These are phyloP conservation scores for Drosophila anceps DNA, from an alignment of 2,888 invertebrate genomes.

Conservation along the genomic window DNA sequence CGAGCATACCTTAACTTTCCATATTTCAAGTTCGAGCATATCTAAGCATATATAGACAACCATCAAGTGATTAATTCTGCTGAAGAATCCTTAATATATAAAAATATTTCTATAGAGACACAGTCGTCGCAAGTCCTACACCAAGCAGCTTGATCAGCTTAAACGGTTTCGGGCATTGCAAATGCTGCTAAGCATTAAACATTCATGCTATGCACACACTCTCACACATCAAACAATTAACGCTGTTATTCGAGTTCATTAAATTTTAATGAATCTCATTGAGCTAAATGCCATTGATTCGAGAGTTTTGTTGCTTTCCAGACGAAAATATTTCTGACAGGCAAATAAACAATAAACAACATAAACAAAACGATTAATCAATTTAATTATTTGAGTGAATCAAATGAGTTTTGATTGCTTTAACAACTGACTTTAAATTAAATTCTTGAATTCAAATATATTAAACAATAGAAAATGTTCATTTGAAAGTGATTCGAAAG, in stretches of 20 bases:
- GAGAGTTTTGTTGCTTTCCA: neutral
- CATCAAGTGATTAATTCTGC: neutral
- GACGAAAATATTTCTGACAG: neutral
- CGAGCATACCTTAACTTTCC: neutral
- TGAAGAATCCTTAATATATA: neutral
- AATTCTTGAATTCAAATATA: neutral
- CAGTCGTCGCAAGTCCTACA: neutral
- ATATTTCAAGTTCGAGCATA: neutral
- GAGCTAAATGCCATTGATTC: conserved; percentile 16
- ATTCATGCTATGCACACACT: conserved; percentile 8
- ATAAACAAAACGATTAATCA: neutral
- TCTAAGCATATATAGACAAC: neutral
- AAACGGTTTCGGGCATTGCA: neutral
- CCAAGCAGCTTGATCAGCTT: neutral
- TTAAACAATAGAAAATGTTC: neutral
- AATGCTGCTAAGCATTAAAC: conserved; percentile 8
- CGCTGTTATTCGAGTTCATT: conserved; percentile 15
- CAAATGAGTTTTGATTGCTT: neutral
- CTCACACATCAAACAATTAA: conserved; percentile 25
- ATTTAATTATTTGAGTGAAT: neutral
- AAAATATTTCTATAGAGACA: neutral
- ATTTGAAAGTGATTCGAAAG: neutral
- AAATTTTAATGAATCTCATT: conserved; percentile 18
- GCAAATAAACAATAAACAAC: neutral
- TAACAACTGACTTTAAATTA: neutral